Percentiles rank a stretch among this genome's conserved stretches.
Evolutionary conservation across 2,113 vertebrate species (phyloP).

Genomic region (Stictonetta naevosa): DNA sequence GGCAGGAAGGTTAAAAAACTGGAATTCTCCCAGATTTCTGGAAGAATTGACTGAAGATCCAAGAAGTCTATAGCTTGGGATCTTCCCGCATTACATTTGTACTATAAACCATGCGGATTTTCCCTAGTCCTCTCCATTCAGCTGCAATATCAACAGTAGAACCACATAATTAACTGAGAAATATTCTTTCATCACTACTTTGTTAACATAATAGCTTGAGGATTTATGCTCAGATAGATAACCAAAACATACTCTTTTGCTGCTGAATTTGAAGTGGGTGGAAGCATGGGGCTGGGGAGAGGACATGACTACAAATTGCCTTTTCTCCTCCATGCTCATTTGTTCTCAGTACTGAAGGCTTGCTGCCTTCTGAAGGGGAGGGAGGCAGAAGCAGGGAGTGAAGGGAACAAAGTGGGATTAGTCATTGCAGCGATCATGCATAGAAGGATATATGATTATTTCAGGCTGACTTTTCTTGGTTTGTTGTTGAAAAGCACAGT

Average conservation of each 20-base stretch:
- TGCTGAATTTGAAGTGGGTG: neutral
- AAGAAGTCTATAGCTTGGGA: neutral
- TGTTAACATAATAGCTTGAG: neutral
- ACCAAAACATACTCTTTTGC: conserved; percentile 2
- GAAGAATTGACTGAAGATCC: neutral
- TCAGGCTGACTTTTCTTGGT: neutral
- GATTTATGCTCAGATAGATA: neutral
- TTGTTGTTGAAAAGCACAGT: neutral
- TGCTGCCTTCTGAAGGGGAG: neutral
- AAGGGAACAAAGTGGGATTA: conserved; percentile 4
- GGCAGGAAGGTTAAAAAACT: neutral
- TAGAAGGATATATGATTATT: neutral
- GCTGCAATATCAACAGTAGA: neutral
- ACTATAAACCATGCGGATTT: neutral
- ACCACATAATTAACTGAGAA: neutral
- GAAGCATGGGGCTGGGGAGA: neutral
- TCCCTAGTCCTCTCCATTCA: neutral
- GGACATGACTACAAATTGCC: neutral
- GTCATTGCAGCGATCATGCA: neutral
- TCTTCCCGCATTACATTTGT: neutral
- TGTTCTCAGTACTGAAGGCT: neutral
- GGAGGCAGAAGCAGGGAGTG: neutral
- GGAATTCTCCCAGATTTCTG: neutral
- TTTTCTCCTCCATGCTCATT: neutral
- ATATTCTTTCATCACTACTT: neutral